These are phyloP conservation scores for Holothuria glaberrima DNA, from an alignment of 35 echinoderm and acorn worm genomes.

Conservation along the genomic window DNA sequence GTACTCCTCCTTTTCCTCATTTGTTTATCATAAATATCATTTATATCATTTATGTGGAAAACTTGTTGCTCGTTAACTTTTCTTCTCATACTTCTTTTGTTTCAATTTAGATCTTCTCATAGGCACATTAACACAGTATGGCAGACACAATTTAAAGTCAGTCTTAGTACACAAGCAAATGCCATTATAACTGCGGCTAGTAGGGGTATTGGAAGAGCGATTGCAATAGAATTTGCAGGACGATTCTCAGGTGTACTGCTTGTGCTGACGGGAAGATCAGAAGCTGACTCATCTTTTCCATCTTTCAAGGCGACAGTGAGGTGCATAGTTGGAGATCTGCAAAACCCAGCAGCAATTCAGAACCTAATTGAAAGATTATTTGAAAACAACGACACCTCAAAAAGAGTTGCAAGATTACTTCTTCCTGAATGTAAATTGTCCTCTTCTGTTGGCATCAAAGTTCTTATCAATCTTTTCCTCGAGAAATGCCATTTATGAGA, in stretches of 20 bases:
- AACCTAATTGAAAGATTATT: conserved; percentile 20
- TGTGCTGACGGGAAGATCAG: conserved; percentile 57
- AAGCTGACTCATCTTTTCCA: neutral
- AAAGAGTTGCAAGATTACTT: conserved; percentile 57
- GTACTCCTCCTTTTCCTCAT: too few relatives aligned
- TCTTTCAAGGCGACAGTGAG: conserved; percentile 36
- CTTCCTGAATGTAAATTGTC: conserved; percentile 68
- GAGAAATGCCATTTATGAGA: neutral
- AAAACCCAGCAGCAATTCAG: neutral
- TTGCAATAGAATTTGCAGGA: conserved; percentile 60
- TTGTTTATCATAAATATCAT: too few relatives aligned
- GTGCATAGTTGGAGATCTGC: conserved; percentile 53
- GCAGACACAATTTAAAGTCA: neutral
- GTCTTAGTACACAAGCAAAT: neutral
- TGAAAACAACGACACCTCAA: conserved; percentile 33
- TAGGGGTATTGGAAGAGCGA: conserved; percentile 74
- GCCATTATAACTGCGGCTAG: conserved; percentile 75
- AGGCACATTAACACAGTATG: neutral
- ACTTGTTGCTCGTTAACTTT: too few relatives aligned
- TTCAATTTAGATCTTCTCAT: too few relatives aligned
- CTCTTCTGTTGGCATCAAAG: conserved; percentile 52
- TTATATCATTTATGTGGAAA: too few relatives aligned
- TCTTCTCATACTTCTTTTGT: too few relatives aligned
- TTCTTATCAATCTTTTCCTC: conserved; percentile 63
- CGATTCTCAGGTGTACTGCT: conserved; percentile 33